Conservation (phyloP, 2,113 vertebrate genomes). For the Speoplatyrhinus poulsoni region DNA sequence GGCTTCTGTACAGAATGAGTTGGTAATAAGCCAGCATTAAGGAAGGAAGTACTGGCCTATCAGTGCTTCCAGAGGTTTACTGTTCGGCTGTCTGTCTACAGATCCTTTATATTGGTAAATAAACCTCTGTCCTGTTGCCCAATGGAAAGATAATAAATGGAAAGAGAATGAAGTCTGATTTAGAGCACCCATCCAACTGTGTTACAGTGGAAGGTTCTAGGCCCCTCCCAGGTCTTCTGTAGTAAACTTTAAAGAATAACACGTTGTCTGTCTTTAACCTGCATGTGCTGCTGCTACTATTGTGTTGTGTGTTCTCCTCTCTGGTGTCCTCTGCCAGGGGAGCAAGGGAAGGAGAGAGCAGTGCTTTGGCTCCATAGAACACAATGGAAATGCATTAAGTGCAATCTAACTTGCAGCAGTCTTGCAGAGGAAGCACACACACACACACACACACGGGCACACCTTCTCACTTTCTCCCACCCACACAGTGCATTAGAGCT, state of each 20-base stretch:
- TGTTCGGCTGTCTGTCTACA: not conserved
- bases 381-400: conserved; percentile 35
- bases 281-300: not conserved
- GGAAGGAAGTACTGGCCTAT: not conserved
- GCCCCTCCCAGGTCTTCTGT: no score
- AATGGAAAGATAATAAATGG: not conserved
- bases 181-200: not conserved
- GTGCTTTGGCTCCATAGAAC: conserved; percentile 20
- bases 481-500: conserved; percentile 24
- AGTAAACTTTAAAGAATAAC: no score
- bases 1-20: not conserved
- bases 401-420: conserved; percentile 28
- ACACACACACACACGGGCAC: conserved; percentile 46
- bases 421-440: conserved; percentile 55
- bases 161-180: not conserved
- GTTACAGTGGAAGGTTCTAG: no score
- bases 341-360: conserved; percentile 17
- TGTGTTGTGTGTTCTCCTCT: conserved; percentile 6
- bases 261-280: not conserved
- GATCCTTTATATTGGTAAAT: not conserved
- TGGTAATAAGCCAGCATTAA: not conserved
- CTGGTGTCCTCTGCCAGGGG: conserved; percentile 15
- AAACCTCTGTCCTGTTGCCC: not conserved
- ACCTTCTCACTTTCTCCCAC: conserved; percentile 15
- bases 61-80: no score